Percentiles rank a stretch among this genome's conserved stretches.
Conservation (phyloP, 2,797 vertebrate species). For the Lagodon rhomboides region DNA sequence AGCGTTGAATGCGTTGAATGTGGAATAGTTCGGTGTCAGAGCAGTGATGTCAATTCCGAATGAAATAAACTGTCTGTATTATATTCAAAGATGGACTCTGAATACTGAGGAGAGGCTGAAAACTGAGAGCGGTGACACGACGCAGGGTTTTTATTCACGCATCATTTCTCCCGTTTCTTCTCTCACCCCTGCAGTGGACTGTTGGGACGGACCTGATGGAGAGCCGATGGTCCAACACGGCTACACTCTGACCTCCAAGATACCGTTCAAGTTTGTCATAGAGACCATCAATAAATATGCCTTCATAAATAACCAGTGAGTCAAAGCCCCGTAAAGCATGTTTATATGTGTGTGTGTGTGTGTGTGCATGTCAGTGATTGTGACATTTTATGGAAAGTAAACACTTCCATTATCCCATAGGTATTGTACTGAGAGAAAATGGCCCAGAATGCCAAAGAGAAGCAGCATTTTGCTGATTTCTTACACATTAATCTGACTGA, state of each 20-base stretch:
- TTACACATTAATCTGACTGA: constrained; percentile 12
- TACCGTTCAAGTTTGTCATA: constrained; percentile 94
- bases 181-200: constrained; percentile 89
- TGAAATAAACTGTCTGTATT: background rate
- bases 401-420: constrained; percentile 18
- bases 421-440: constrained; percentile 35
- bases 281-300: constrained; percentile 96
- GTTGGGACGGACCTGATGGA: constrained; percentile 97
- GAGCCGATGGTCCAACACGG: constrained; percentile 98
- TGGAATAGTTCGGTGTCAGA: background rate
- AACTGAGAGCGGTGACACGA: background rate
- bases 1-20: background rate
- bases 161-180: constrained; percentile 13
- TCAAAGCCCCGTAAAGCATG: constrained; percentile 18
- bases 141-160: constrained; percentile 29
- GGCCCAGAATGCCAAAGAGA: constrained; percentile 24
- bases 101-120: background rate
- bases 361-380: constrained; percentile 3
- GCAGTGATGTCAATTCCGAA: background rate
- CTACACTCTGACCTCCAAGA: constrained; percentile 98
- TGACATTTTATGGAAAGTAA: constrained; percentile 30
- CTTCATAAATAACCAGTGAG: constrained; percentile 97
- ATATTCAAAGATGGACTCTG: background rate
- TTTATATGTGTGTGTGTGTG: background rate
- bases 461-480: constrained; percentile 17